Conservation (phyloP, 2,797 vertebrate genomes). For the Gambelia wislizenii region DNA sequence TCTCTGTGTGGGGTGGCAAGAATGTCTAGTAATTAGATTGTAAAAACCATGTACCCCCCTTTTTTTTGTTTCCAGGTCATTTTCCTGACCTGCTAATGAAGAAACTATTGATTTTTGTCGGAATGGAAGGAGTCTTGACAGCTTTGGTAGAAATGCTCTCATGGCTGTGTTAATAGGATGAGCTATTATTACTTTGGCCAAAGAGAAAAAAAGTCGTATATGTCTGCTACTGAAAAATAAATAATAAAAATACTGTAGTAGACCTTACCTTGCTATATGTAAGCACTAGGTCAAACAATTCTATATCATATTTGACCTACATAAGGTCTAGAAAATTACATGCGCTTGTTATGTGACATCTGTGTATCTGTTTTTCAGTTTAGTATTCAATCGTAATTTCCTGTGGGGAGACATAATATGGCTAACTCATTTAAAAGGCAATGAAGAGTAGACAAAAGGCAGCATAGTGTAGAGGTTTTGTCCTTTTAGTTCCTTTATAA, state of each 20-base stretch:
- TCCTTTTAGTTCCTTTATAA: background rate
- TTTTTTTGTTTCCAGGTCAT: background rate
- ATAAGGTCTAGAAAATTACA: background rate
- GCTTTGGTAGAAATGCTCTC: no score
- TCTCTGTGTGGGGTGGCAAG: background rate
- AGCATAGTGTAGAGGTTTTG: background rate
- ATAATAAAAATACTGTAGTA: background rate
- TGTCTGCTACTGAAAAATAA: constrained; percentile 23
- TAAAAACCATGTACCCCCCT: background rate
- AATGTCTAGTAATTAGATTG: constrained; percentile 4
- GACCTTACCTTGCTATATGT: background rate
- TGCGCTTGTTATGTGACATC: constrained; percentile 24
- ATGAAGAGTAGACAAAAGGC: background rate
- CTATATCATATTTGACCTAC: background rate
- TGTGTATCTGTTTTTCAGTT: background rate
- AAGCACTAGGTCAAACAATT: background rate
- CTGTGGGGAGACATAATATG: background rate
- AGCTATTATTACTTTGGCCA: background rate
- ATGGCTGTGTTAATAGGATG: background rate
- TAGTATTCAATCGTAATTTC: background rate
- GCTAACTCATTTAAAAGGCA: background rate
- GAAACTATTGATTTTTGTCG: background rate
- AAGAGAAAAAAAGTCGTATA: background rate
- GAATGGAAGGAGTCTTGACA: constrained; percentile 14
- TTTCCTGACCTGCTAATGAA: background rate